Conservation (phyloP, 2,888 invertebrate species). For the Drosophila parthenogenetica region DNA sequence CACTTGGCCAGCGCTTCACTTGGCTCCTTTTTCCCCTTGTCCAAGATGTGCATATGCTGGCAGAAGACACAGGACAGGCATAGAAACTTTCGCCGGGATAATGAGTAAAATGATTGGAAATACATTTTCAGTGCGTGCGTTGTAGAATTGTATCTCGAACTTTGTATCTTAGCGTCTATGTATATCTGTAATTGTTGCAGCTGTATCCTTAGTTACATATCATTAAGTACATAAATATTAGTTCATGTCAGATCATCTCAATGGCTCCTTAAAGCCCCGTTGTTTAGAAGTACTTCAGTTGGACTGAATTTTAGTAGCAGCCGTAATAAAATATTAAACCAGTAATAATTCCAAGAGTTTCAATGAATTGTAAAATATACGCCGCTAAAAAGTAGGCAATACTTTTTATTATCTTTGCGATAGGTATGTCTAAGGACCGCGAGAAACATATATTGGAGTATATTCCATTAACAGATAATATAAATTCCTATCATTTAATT, state of each 20-base stretch:
- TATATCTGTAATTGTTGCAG: constrained; percentile 24
- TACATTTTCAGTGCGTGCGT: constrained; percentile 73
- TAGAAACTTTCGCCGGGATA: constrained; percentile 73
- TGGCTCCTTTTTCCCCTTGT: constrained; percentile 16
- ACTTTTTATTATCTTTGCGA: background rate
- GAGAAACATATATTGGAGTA: background rate
- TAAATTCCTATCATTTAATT: too few relatives aligned
- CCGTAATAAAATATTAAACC: background rate
- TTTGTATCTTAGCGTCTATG: constrained; percentile 21
- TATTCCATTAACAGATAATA: too few relatives aligned
- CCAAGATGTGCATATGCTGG: constrained; percentile 62
- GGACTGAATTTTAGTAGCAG: background rate
- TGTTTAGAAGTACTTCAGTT: background rate
- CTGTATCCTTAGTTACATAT: constrained; percentile 19
- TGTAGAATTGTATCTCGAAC: constrained; percentile 49
- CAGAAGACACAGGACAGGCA: constrained; percentile 43
- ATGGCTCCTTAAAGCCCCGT: background rate
- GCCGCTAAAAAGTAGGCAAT: constrained; percentile 2
- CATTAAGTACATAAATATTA: constrained; percentile 16
- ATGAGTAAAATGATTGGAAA: constrained; percentile 82
- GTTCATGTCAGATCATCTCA: constrained; percentile 13
- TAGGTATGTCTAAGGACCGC: too few relatives aligned
- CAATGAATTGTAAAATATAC: background rate
- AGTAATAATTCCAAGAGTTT: background rate
- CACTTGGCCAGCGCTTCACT: constrained; percentile 66